Percentiles rank a stretch among this genome's conserved stretches.
These are phyloP conservation scores for Escarpia spicata DNA, from an alignment of 2,888 invertebrate species.

Conservation along the genomic window DNA sequence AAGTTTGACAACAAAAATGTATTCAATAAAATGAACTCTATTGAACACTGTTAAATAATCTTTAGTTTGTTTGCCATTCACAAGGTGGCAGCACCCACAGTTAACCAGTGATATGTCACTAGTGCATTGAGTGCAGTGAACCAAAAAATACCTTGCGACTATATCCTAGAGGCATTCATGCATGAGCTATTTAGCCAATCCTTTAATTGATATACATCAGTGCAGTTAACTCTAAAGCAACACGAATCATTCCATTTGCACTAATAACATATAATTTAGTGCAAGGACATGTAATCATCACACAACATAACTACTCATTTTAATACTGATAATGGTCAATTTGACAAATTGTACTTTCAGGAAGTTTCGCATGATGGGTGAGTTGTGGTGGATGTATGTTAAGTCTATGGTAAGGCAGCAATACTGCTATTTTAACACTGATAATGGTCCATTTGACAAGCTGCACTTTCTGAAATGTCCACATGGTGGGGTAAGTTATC, in stretches of 20 bases:
- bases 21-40: no score
- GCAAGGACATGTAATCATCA: background rate
- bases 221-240: background rate
- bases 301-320: background rate
- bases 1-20: no score
- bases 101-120: background rate
- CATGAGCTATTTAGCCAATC: background rate
- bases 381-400: background rate
- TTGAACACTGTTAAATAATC: background rate
- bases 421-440: no score
- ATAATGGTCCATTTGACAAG: no score
- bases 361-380: background rate
- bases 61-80: background rate
- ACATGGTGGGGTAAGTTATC: no score
- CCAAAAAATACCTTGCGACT: background rate
- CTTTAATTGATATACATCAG: background rate
- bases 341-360: background rate
- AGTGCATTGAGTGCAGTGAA: background rate
- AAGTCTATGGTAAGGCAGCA: no score
- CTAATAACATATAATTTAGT: background rate
- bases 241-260: background rate
- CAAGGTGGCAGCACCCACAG: background rate
- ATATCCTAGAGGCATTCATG: background rate
- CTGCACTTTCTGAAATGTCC: no score
- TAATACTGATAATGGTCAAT: slow-evolving; percentile 2